A percentile compares a stretch with the other conserved stretches of the same genome.
Evolutionary conservation across 2,797 vertebrate genomes (phyloP).

Genomic region (Platalea minor): DNA sequence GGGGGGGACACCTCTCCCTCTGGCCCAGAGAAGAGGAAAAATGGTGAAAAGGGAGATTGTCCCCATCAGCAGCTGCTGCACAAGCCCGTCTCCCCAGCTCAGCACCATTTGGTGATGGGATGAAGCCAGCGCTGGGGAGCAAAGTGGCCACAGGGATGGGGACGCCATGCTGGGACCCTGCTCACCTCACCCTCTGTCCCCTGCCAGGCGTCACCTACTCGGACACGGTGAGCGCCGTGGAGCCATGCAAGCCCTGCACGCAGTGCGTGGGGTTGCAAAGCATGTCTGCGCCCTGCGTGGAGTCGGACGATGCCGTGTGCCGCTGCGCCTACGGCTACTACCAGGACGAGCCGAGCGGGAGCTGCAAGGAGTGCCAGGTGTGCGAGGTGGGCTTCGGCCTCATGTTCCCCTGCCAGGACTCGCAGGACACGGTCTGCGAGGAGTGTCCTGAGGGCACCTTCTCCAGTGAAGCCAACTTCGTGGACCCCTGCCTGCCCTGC

Average conservation of each 20-base stretch:
- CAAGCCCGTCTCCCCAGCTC: not conserved
- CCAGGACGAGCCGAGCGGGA: constrained; percentile 47
- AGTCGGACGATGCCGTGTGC: constrained; percentile 90
- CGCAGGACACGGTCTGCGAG: constrained; percentile 88
- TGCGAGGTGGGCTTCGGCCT: constrained; percentile 86
- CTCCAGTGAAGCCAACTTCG: constrained; percentile 89
- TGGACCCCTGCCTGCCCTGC: constrained; percentile 96
- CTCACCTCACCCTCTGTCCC: not conserved
- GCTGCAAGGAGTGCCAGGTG: constrained; percentile 81
- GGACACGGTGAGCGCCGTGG: constrained; percentile 85
- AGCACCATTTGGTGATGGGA: not conserved
- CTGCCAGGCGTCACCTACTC: constrained; percentile 90
- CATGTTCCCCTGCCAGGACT: constrained; percentile 77
- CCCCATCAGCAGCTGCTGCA: not conserved
- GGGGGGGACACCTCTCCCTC: no score
- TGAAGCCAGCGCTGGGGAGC: accelerated
- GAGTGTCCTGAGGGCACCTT: constrained; percentile 85
- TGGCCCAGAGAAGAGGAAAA: not conserved
- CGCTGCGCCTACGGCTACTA: constrained; percentile 88
- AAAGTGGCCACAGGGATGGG: accelerated
- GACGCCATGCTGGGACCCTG: accelerated
- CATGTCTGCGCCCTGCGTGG: constrained; percentile 91
- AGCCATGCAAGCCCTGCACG: constrained; percentile 85
- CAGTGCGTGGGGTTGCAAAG: constrained; percentile 87
- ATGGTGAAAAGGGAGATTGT: not conserved